Conservation (phyloP, 1,140 invertebrate species). For the Anthonomus grandis region DNA sequence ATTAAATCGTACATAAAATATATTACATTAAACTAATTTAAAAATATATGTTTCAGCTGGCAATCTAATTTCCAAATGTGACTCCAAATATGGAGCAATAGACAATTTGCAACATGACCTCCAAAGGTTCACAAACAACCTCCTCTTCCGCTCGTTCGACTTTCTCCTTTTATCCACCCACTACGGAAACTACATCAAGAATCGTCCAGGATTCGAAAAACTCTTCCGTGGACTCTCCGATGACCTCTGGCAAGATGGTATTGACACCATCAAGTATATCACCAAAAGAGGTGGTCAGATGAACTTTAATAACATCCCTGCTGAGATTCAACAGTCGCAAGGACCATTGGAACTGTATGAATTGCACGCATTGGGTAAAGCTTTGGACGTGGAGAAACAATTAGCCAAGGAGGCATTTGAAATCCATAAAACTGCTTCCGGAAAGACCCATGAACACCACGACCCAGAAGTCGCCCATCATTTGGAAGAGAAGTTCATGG, state of each 20-base stretch:
- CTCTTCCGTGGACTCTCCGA: slow-evolving; percentile 73
- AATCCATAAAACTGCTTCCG: slow-evolving; percentile 59
- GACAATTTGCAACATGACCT: slow-evolving; percentile 50
- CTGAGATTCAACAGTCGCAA: slow-evolving; percentile 33
- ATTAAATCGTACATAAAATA: too few species aligned
- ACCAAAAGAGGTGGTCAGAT: slow-evolving; percentile 64
- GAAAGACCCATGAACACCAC: slow-evolving; percentile 52
- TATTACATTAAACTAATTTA: too few species aligned
- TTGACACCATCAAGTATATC: slow-evolving; percentile 73
- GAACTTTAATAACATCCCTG: slow-evolving; percentile 47
- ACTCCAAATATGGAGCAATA: slow-evolving; percentile 65
- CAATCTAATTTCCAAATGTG: slow-evolving; percentile 61
- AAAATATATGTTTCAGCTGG: too few species aligned
- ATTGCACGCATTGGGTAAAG: slow-evolving; percentile 66
- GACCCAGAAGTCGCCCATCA: slow-evolving; percentile 70
- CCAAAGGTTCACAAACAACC: slow-evolving; percentile 59
- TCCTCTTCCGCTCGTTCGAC: slow-evolving; percentile 68
- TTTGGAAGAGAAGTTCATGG: slow-evolving; percentile 71
- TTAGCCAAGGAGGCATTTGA: slow-evolving; percentile 63
- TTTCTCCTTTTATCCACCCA: slow-evolving; percentile 71
- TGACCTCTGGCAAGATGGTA: slow-evolving; percentile 66
- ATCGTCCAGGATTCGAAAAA: slow-evolving; percentile 71
- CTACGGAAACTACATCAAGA: slow-evolving; percentile 73
- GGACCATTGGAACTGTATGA: slow-evolving; percentile 56
- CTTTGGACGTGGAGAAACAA: slow-evolving; percentile 69